Conservation (phyloP, 1,140 invertebrate genomes). For the Hydropsyche tenuis region DNA sequence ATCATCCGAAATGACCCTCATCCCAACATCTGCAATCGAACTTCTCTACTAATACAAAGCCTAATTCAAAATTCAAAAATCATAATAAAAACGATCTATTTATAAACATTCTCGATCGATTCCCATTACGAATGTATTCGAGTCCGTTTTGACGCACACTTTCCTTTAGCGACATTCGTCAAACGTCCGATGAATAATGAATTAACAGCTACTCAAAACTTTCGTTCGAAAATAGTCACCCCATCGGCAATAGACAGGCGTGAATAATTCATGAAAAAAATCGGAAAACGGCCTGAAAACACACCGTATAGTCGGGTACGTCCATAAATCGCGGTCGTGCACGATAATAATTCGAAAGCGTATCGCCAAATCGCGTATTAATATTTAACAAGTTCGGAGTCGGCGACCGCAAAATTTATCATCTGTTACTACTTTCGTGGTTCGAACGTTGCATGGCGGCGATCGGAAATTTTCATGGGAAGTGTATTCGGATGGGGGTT, state of each 20-base stretch:
- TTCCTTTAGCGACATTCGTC: background rate
- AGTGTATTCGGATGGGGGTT: no score
- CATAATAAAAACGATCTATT: no score
- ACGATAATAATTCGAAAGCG: constrained; percentile 2
- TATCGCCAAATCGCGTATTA: constrained; percentile 13
- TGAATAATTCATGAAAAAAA: constrained; percentile 23
- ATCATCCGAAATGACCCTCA: constrained; percentile 1
- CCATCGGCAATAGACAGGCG: background rate
- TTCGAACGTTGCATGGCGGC: no score
- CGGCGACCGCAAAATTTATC: constrained; percentile 8
- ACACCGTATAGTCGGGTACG: background rate
- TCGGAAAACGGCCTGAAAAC: background rate
- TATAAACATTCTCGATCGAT: no score
- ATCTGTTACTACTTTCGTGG: no score
- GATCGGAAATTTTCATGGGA: no score
- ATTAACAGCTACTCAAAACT: background rate
- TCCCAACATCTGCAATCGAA: background rate
- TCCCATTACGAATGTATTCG: no score
- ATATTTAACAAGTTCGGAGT: constrained; percentile 18
- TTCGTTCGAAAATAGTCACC: background rate
- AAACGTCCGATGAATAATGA: constrained; percentile 12
- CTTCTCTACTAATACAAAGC: no score
- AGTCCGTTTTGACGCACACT: no score
- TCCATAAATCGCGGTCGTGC: constrained; percentile 3
- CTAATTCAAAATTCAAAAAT: no score